Evolutionary conservation across 37 sponge, comb jelly and placozoan species (phyloP).

Genomic region (Petrosia ficiformis): DNA sequence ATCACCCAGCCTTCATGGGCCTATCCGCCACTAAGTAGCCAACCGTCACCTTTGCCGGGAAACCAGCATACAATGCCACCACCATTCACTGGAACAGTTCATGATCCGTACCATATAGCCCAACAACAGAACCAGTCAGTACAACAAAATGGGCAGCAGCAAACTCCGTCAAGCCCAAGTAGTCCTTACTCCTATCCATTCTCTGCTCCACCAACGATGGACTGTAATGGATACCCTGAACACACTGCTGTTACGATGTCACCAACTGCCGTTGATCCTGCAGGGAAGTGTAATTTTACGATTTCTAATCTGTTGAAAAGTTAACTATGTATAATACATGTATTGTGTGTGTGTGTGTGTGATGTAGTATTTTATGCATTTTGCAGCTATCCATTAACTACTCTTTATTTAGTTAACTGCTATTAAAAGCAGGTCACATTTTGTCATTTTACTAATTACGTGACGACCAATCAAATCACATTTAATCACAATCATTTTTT

Average conservation of each 20-base stretch:
- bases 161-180: background rate
- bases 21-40: conserved; percentile 56
- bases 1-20: conserved; percentile 60
- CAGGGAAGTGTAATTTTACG: conserved; percentile 57
- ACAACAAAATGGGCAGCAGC: no score
- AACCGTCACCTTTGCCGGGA: conserved; percentile 30
- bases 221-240: conserved; percentile 25
- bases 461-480: no score
- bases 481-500: no score
- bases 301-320: conserved; percentile 62
- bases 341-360: no score
- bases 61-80: background rate
- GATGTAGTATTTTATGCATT: no score
- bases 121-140: background rate
- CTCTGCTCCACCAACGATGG: background rate
- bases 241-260: conserved; percentile 8
- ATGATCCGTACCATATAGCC: background rate
- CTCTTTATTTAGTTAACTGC: no score
- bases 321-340: background rate
- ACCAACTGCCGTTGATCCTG: conserved; percentile 8
- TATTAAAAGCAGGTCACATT: no score
- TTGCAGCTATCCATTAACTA: no score
- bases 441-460: no score
- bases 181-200: conserved; percentile 3
- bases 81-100: conserved; percentile 8